phyloP scores from a whole-genome alignment of 2,888 invertebrate genomes.

The Sinopyrophorus schimmeli region DNA sequence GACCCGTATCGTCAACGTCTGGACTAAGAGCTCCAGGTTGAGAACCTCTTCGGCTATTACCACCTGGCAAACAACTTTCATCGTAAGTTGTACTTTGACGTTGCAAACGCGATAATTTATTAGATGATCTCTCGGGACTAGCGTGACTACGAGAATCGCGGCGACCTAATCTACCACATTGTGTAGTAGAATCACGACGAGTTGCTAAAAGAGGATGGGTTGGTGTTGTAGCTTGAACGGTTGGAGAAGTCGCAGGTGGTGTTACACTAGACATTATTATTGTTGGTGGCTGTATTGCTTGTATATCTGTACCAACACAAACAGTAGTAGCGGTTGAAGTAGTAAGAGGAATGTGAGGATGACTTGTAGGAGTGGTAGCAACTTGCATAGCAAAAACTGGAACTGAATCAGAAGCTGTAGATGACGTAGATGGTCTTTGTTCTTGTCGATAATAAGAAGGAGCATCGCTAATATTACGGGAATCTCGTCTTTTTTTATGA shows the following conservation, averaged over 20 bases:
- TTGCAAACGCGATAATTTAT: conserved; percentile 61
- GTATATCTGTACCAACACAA: conserved; percentile 49
- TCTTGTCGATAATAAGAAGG: conserved; percentile 63
- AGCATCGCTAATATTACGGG: conserved; percentile 59
- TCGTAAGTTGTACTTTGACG: conserved; percentile 89
- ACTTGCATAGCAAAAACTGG: conserved; percentile 50
- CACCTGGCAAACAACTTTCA: conserved; percentile 73
- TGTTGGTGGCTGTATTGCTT: conserved; percentile 70
- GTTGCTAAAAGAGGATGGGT: conserved; percentile 59
- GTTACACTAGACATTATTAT: conserved; percentile 83
- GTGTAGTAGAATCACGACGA: conserved; percentile 82
- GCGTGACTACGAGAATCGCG: conserved; percentile 69
- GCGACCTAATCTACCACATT: conserved; percentile 70
- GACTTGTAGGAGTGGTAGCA: conserved; percentile 14
- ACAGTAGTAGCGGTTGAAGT: conserved; percentile 25
- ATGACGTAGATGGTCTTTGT: conserved; percentile 71
- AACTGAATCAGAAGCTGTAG: conserved; percentile 73
- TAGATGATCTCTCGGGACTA: conserved; percentile 66
- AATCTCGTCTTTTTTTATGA: conserved; percentile 64
- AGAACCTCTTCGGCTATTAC: conserved; percentile 72
- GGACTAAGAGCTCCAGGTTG: conserved; percentile 82
- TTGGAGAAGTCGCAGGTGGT: conserved; percentile 80
- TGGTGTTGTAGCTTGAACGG: conserved; percentile 59
- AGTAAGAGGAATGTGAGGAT: conserved; percentile 19
- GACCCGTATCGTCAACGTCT: conserved; percentile 70